phyloP scores from a whole-genome alignment of 2,888 invertebrate species.

The Dascillus cervinus region DNA sequence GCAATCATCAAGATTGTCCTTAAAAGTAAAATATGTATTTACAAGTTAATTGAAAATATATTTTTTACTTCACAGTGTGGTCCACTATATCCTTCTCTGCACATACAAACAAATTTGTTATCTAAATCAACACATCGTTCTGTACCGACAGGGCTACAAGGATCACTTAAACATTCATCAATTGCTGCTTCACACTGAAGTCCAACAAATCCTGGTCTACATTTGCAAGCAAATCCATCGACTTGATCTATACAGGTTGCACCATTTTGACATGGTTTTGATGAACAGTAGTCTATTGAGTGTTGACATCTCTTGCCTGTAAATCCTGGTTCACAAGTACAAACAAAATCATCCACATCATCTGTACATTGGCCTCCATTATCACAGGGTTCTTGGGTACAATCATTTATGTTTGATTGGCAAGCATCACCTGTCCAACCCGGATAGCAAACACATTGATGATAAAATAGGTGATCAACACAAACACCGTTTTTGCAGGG shows the following conservation, averaged over 20 bases:
- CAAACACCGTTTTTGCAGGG: slow-evolving; percentile 94
- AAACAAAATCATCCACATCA: slow-evolving; percentile 72
- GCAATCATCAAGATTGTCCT: slow-evolving; percentile 79
- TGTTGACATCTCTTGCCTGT: slow-evolving; percentile 92
- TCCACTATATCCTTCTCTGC: slow-evolving; percentile 83
- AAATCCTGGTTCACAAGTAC: slow-evolving; percentile 89
- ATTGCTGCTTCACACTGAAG: slow-evolving; percentile 91
- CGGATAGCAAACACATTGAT: slow-evolving; percentile 84
- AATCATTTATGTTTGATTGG: slow-evolving; percentile 88
- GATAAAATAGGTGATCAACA: slow-evolving; percentile 78
- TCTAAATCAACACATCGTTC: slow-evolving; percentile 84
- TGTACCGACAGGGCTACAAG: slow-evolving; percentile 84
- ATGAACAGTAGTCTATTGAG: slow-evolving; percentile 84
- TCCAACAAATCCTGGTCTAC: slow-evolving; percentile 86
- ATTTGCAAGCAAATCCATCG: slow-evolving; percentile 87
- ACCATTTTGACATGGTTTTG: slow-evolving; percentile 86
- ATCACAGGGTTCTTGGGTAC: slow-evolving; percentile 78
- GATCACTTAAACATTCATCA: slow-evolving; percentile 86
- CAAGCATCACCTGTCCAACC: slow-evolving; percentile 83
- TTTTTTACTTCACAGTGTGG: slow-evolving; percentile 61
- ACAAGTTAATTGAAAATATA: neutral
- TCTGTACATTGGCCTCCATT: slow-evolving; percentile 92
- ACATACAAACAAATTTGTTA: slow-evolving; percentile 80
- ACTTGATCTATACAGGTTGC: slow-evolving; percentile 81
- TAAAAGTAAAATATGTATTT: slow-evolving; percentile 7